Evolutionary conservation across 2,113 vertebrate species (phyloP).

Genomic region (Pangasianodon hypophthalmus): DNA sequence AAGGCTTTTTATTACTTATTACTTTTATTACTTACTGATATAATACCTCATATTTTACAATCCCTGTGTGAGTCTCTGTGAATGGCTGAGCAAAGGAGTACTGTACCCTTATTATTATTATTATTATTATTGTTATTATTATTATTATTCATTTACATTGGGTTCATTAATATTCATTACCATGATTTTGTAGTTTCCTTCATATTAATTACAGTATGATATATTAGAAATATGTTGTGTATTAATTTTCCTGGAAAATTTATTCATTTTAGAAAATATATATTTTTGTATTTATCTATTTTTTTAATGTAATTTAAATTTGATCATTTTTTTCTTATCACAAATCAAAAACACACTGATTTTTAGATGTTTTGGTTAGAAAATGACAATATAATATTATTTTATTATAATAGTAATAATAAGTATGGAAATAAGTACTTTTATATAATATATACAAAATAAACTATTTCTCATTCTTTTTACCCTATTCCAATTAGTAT

Average conservation of each 20-base stretch:
- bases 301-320: too few species aligned
- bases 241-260: neutral
- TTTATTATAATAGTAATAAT: too few species aligned
- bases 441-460: too few species aligned
- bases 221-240: neutral
- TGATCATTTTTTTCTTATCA: too few species aligned
- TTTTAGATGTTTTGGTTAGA: too few species aligned
- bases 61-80: neutral
- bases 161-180: neutral
- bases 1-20: neutral
- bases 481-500: too few species aligned
- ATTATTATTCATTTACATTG: neutral
- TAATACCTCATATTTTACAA: neutral
- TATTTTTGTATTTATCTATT: too few species aligned
- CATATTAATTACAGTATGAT: neutral
- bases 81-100: neutral
- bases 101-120: neutral
- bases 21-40: conserved; percentile 1
- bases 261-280: neutral
- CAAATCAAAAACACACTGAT: too few species aligned
- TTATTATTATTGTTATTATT: conserved; percentile 4
- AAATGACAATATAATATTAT: too few species aligned
- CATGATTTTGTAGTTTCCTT: neutral
- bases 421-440: too few species aligned
- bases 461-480: too few species aligned